Evolutionary conservation across 53 echinoderm and acorn worm genomes (phyloP).

Genomic region (Hippasteria phrygiana): DNA sequence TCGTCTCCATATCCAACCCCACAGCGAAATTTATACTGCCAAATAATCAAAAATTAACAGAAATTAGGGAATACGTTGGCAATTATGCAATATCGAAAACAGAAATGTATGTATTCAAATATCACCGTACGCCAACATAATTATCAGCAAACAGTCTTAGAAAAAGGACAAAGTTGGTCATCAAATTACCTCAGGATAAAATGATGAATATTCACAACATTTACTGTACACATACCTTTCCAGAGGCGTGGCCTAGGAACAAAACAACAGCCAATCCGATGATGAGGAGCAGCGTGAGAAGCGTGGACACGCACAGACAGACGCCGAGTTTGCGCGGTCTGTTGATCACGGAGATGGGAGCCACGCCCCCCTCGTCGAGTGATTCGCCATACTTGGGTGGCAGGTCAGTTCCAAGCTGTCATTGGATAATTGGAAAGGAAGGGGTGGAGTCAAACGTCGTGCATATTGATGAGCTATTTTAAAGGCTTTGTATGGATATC

Average conservation of each 20-base stretch:
- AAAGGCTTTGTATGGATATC: too few species aligned
- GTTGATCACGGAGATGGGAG: constrained; percentile 1
- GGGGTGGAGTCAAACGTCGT: background rate
- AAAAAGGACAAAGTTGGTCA: too few species aligned
- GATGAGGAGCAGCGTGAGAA: constrained; percentile 19
- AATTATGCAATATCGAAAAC: background rate
- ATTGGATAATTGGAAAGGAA: background rate
- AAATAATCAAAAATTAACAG: background rate
- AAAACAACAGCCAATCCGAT: constrained; percentile 11
- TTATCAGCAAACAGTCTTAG: background rate
- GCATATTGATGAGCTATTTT: too few species aligned
- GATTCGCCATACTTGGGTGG: background rate
- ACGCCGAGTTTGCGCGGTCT: constrained; percentile 15
- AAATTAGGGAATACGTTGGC: background rate
- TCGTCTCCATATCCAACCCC: constrained; percentile 18
- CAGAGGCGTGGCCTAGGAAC: constrained; percentile 25
- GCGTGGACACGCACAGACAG: constrained; percentile 9
- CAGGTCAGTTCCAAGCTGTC: background rate
- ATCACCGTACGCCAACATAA: background rate
- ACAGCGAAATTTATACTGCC: constrained; percentile 24
- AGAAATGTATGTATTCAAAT: background rate
- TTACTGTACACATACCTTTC: background rate
- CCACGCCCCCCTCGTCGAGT: background rate
- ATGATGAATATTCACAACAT: constrained; percentile 1
- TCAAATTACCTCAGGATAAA: too few species aligned